Evolutionary conservation across 2,113 vertebrate species (phyloP), one percentile per base, ranked within the genome.

Genomic region (Tretioscincus oriximinensis): DNA sequence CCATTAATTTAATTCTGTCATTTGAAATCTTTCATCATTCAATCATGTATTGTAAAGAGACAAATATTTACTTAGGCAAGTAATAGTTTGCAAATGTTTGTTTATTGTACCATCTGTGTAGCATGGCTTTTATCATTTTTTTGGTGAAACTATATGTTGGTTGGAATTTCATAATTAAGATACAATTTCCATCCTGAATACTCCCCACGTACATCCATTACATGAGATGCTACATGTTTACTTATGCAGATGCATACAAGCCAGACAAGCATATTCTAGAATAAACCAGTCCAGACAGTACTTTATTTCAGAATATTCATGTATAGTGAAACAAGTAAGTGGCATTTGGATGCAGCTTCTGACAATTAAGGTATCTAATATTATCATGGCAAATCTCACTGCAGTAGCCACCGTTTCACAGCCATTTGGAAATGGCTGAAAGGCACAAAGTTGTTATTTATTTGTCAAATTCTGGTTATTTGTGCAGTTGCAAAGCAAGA

Each of bases 61-160:
- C 80, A 86, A 93, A 88, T 24, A 61, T 83, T 92, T 86, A 84
- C 26, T 4, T 73, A 54, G 61, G 28, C 73, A 70, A 60, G 47
- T 80, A 70, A 68, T 68, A 28, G 31, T 24, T 81, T 45, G 3
- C 47, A 66, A 49, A 71, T 63, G 26, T 70, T 76, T 61, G 31
- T n/a, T 61, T 71, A 61, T 70, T 80, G 16, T 24, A 58, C 7
- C 16, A n/a, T 45, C 58, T 81, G 54, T 8, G 12, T 1, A 45
- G 49, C 64, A 70, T 49, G n/a, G 22, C 0, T 60, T 12, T 10
- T 76, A 16, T 68, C 11, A 1, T 41, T 31, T 31, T 3, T 47
- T 41, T 69, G n/a, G 51, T 67, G 35, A 20, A 8, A 0, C n/a
- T 10, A 24, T 41, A 18, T 35, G 14, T 69, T 45, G n/a, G 26